These are phyloP conservation scores for Petaurus breviceps DNA, from an alignment of 2,113 vertebrate genomes.

Conservation along the genomic window DNA sequence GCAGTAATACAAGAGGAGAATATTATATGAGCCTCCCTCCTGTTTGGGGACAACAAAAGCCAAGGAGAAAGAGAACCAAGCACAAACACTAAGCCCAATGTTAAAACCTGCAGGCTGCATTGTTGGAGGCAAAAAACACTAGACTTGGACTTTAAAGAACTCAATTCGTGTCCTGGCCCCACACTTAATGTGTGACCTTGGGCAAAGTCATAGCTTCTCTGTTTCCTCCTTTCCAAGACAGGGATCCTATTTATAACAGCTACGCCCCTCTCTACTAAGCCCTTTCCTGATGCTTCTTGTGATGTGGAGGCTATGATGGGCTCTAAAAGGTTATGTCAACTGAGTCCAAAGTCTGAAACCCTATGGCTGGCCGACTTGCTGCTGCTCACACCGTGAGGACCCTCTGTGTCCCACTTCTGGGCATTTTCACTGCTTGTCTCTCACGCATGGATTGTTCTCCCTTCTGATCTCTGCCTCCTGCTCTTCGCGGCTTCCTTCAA, in stretches of 20 bases:
- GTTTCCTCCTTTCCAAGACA: neutral
- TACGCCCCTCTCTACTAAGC: neutral
- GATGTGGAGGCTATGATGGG: neutral
- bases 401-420: neutral
- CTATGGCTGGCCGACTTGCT: neutral
- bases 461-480: neutral
- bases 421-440: neutral
- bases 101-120: neutral
- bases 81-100: neutral
- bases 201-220: neutral
- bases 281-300: neutral
- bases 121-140: neutral
- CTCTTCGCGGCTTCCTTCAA: neutral
- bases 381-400: neutral
- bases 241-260: neutral
- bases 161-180: neutral
- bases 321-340: neutral
- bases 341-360: neutral
- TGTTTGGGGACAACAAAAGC: neutral
- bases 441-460: neutral
- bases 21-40: neutral
- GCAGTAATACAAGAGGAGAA: slow-evolving; percentile 21
- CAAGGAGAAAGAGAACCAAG: neutral
- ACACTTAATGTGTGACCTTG: neutral
- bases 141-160: neutral